Evolutionary conservation across 2,888 invertebrate genomes (phyloP), one percentile per base, ranked within the genome.

Genomic region (Drosophila cognata): DNA sequence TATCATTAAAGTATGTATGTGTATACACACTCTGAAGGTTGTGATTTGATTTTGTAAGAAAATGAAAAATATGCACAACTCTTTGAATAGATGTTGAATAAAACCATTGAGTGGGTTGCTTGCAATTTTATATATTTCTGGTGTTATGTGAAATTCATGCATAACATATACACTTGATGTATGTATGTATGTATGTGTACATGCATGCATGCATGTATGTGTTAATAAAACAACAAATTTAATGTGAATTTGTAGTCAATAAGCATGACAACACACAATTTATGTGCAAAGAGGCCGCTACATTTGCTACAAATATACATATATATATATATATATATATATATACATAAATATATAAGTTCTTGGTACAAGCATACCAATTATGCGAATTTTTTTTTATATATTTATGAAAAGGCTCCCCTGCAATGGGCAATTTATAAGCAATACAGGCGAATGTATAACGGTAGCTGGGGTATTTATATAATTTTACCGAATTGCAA

Each of bases 1-100:
- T 72, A 66, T 55, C 65, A 72, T 59, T 75, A 57, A 64, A 71
- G 77, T 77, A 77, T 81, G 69, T 74, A 61, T 69, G 56, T 61
- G 71, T 70, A 51, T 67, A 29, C 71, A 62, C 55, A 71, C 58
- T 72, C 62, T 60, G 65, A 69, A 62, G 71, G 61, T 67, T 74
- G 66, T 71, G 75, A 67, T 71, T 63, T 57, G 61, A 53, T 61
- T 46, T 63, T 64, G 66, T 51, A 58, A 56, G 41, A 58, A 50
- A 33, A 25, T 13, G 25, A 21, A 21, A 58, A 25, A 35, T 33
- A 43, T 51, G 18, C 33, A 29, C 25, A 65, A 35, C 41, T 43
- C 25, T 55, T 29, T 59, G 28, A 25, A 28, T 38, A 48, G 25
- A 46, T 46, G 25, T 18, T 16, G 29, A 41, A 29, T 16, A 21